Conservation (phyloP, 1,140 invertebrate species). For the Cepaea nemoralis region DNA sequence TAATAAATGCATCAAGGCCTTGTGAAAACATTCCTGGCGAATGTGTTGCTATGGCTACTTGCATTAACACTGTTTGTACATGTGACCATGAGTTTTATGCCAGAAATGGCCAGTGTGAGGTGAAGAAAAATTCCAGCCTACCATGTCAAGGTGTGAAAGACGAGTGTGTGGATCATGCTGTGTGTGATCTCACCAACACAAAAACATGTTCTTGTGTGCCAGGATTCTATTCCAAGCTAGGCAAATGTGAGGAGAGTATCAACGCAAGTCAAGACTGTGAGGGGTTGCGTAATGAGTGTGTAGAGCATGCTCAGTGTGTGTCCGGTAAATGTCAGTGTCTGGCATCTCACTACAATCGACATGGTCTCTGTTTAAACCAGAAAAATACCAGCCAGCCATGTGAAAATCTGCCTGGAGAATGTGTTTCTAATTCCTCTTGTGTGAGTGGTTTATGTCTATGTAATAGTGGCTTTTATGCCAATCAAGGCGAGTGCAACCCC, state of each 20-base stretch:
- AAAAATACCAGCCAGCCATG: neutral
- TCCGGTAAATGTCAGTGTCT: neutral
- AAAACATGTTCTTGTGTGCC: slow-evolving; percentile 34
- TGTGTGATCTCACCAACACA: neutral
- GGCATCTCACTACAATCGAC: neutral
- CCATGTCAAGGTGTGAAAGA: neutral
- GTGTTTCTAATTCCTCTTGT: neutral
- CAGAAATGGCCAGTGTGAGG: neutral
- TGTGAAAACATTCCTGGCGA: slow-evolving; percentile 27
- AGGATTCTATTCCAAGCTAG: slow-evolving; percentile 30
- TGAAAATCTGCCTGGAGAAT: neutral
- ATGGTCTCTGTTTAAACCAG: neutral
- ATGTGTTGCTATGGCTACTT: neutral
- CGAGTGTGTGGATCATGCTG: slow-evolving; percentile 9
- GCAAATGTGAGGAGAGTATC: slow-evolving; percentile 26
- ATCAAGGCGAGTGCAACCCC: neutral
- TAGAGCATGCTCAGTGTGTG: neutral
- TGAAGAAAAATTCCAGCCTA: neutral
- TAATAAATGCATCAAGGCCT: neutral
- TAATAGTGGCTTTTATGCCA: neutral
- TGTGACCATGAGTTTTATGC: slow-evolving; percentile 15
- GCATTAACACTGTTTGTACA: slow-evolving; percentile 9
- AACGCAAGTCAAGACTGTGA: slow-evolving; percentile 28
- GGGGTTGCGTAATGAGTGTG: slow-evolving; percentile 18
- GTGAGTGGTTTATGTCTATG: neutral